Base-by-base conservation (phyloP, 2,888 invertebrate species). In the Argyresthia goedartella region DNA sequence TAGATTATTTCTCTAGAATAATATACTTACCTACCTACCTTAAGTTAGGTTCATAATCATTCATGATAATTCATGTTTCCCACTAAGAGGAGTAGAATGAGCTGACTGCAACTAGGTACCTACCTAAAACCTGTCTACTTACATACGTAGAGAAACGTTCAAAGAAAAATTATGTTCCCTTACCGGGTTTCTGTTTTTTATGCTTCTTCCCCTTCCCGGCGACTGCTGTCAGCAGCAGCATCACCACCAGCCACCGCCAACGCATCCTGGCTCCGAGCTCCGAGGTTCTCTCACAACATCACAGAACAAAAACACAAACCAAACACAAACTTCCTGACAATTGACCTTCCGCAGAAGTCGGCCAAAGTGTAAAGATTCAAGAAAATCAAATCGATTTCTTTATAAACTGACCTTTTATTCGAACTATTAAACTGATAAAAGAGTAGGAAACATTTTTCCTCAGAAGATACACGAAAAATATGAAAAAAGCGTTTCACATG, bases 161-260 rank as follows among this genome's bases (percentile, higher is more conserved):
- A 13, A 50, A 43, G 25, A 14, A 43, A 50, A 10, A 14, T 34
- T 10, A 34, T 50, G 43, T 41, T 11, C 16, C n/a, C 63, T 69
- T 47, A 85, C 85, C 82, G 56, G 84, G 84, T 56, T 85, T 85
- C 15, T 82, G 74, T 60, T 79, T 76, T 10, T 76, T 72, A 54
- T 79, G 76, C 53, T 75, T 80, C 69, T 80, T 81, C 52, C 76
- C 77, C 57, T 74, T 79, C 54, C 72, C 76, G 53, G 71, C 67
- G 56, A 67, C 77, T 41, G 67, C 67, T 46, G 69, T 64, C 68
- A 71, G 71, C 69, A 80, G 63, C 67, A 80, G 60, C 62, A 60
- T 56, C 60, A 71, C 52, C 58, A 62, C 59, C 58, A 61, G 56
- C 71, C 76, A 66, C 61, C 63, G 61, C 66, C 70, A 76, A 58